Evolutionary conservation across 2,888 invertebrate species (phyloP), one percentile per base, ranked within the genome.

Genomic region (Ecliptopera silaceata): DNA sequence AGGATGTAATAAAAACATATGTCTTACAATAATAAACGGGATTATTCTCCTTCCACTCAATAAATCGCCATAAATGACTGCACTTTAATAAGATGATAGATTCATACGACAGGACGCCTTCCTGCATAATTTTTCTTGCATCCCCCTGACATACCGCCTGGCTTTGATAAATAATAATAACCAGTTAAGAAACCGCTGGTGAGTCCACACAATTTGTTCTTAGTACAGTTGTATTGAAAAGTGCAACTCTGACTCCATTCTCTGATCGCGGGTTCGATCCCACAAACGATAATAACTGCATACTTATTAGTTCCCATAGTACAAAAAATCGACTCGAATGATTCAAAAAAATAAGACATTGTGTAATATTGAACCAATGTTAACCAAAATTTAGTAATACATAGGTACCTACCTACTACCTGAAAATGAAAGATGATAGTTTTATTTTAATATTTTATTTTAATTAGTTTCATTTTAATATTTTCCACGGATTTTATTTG

Each of bases 81-180:
- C 31, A 20, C 47, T 38, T 50, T 49, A 56, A 42, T 63, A 54
- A 20, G 54, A 65, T 66, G 65, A 66, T 66, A 56, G 60, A 66
- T 66, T 43, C 49, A 17, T 55, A 50, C 57, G 65, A 70, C 68
- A 68, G 70, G 61, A 56, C 60, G 65, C 64, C 69, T 72, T 66
- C 68, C 66, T 64, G 66, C 58, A 64, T 66, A 72, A 80, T 85
- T 80, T 83, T 78, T 85, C 82, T 73, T 64, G 38, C 61, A 60
- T 71, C 72, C 74, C 26, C 71, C 38, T 72, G 74, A 79, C 78
- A 72, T 71, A 72, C 69, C 66, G 44, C 49, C 65, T 71, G 72
- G 66, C 66, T 72, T 76, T 81, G 82, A 84, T 84, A 79, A 81
- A 84, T 84, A 75, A 79, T 83, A 84, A 83, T 83, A 78, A 81